Evolutionary conservation across 37 sponge, comb jelly and placozoan genomes (phyloP).

Genomic region (Corticium candelabrum): DNA sequence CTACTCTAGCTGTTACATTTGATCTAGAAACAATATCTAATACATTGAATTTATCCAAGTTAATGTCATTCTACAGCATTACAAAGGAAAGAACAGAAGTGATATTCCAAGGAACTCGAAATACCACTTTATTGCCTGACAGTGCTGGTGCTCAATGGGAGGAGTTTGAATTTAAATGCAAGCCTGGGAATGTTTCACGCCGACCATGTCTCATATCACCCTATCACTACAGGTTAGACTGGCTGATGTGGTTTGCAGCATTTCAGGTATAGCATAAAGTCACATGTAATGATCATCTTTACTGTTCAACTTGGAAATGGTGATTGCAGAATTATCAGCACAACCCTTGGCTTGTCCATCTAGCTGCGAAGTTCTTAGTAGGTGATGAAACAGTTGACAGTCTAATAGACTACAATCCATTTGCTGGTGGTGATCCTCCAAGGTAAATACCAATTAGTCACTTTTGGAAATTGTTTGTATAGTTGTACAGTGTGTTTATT

Average conservation of each 20-base stretch:
- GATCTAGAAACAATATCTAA: not conserved
- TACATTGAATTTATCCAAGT: not conserved
- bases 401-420: conserved; percentile 64
- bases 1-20: too few relatives aligned
- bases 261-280: conserved; percentile 50
- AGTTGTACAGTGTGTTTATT: too few relatives aligned
- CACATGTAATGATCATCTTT: too few relatives aligned
- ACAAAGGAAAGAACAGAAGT: conserved; percentile 86
- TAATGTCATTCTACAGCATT: conserved; percentile 24
- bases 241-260: conserved; percentile 94
- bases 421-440: conserved; percentile 9
- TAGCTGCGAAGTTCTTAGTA: conserved; percentile 62
- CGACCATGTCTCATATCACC: conserved; percentile 82
- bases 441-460: conserved; percentile 2
- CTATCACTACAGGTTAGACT: conserved; percentile 88
- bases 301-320: too few relatives aligned
- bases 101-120: conserved; percentile 58
- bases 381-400: conserved; percentile 40
- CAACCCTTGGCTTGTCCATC: conserved; percentile 81
- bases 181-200: conserved; percentile 55
- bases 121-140: not conserved
- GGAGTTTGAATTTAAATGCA: conserved; percentile 86
- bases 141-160: conserved; percentile 38
- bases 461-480: not conserved
- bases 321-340: conserved; percentile 67